Conservation (phyloP, 2,113 vertebrate species). For the Myxocyprinus asiaticus region DNA sequence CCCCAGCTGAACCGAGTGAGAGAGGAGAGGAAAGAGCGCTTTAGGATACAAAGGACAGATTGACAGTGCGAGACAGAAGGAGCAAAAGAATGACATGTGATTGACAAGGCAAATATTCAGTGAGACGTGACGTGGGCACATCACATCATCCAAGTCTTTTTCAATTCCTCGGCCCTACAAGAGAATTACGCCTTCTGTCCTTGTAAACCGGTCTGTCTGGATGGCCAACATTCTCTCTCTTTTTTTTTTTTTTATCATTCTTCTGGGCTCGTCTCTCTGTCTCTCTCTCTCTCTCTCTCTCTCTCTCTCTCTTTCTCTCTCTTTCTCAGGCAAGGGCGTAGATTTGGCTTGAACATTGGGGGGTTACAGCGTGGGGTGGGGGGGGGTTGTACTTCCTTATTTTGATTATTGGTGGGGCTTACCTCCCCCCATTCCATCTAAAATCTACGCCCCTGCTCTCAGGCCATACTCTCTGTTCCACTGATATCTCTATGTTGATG, state of each 20-base stretch:
- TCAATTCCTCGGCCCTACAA: neutral
- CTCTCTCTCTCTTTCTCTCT: no score
- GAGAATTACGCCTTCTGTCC: conserved; percentile 21
- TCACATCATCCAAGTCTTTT: neutral
- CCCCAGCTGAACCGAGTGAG: neutral
- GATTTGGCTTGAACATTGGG: no score
- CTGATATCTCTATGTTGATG: no score
- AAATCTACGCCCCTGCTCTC: no score
- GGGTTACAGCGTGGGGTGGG: no score
- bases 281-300: neutral
- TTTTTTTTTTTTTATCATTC: neutral
- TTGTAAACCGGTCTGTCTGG: conserved; percentile 35
- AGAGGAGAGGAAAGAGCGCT: conserved; percentile 48
- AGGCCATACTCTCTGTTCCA: no score
- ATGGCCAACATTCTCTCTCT: conserved; percentile 19
- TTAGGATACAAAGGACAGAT: conserved; percentile 39
- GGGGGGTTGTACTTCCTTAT: no score
- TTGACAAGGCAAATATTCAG: conserved; percentile 29
- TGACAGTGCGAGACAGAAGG: conserved; percentile 44
- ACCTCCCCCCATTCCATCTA: no score
- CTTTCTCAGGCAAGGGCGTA: no score
- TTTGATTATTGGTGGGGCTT: no score
- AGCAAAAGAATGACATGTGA: conserved; percentile 40
- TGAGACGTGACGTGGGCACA: conserved; percentile 53
- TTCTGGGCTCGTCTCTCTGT: neutral